A percentile compares a stretch with the other conserved stretches of the same genome.
Conservation (phyloP, 2,888 invertebrate genomes). For the Drosophila koepferae region DNA sequence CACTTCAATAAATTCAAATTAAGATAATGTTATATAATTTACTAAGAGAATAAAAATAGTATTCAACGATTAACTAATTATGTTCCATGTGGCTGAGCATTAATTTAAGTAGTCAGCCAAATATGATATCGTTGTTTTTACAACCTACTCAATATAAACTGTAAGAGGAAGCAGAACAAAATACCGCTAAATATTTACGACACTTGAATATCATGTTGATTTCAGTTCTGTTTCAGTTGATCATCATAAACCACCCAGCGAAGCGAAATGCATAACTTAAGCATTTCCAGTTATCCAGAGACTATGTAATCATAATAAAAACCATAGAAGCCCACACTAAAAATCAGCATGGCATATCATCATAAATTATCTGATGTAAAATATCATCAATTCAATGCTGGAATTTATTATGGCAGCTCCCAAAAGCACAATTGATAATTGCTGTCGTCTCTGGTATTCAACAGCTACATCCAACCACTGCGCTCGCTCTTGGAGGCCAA, state of each 20-base stretch:
- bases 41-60: neutral
- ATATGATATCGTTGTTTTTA: neutral
- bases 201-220: constrained; percentile 19
- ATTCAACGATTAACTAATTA: neutral
- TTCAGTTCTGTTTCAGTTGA: constrained; percentile 6
- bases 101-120: neutral
- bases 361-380: constrained; percentile 72
- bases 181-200: constrained; percentile 25
- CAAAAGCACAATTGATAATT: constrained; percentile 73
- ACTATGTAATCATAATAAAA: constrained; percentile 55
- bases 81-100: neutral
- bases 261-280: constrained; percentile 25
- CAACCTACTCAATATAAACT: constrained; percentile 4
- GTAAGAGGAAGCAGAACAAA: neutral
- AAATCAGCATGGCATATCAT: constrained; percentile 61
- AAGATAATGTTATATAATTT: neutral
- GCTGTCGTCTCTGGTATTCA: constrained; percentile 61
- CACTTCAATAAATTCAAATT: neutral
- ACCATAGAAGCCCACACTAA: constrained; percentile 45
- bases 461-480: constrained; percentile 6
- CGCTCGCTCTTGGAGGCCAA: constrained; percentile 55
- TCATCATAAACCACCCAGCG: constrained; percentile 53
- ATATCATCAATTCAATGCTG: constrained; percentile 61
- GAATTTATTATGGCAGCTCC: constrained; percentile 74
- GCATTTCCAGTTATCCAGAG: constrained; percentile 34